phyloP scores from a whole-genome alignment of 1,140 invertebrate genomes.

The Steinernema feltiae region DNA sequence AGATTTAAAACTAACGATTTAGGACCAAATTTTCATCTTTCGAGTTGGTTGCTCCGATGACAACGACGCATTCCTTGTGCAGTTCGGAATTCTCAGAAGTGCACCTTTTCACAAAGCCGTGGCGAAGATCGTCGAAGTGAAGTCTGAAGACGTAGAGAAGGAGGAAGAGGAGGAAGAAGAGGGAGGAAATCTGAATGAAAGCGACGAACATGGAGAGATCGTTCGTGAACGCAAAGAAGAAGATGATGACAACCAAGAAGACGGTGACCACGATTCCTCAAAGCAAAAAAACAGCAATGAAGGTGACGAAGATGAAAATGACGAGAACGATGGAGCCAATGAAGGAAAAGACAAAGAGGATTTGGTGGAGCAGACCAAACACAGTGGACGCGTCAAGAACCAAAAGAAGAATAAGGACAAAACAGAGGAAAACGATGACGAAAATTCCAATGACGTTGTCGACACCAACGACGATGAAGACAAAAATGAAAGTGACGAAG shows the following conservation, averaged over 20 bases:
- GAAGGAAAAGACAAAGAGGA: not conserved
- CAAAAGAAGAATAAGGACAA: not conserved
- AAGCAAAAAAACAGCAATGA: not conserved
- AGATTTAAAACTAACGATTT: conserved; percentile 22
- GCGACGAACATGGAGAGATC: conserved; percentile 26
- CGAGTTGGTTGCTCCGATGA: conserved; percentile 24
- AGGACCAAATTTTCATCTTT: conserved; percentile 32
- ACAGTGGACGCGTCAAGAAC: not conserved
- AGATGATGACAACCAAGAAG: not conserved
- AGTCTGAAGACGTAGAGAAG: conserved; percentile 22
- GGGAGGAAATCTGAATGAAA: conserved; percentile 16
- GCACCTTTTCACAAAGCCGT: not conserved
- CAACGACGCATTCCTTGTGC: conserved; percentile 25
- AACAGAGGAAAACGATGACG: not conserved
- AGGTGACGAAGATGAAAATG: not conserved
- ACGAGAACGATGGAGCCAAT: not conserved
- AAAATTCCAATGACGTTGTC: not conserved
- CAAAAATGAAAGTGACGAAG: conserved; percentile 21
- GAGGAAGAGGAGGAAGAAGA: conserved; percentile 32
- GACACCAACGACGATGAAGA: not conserved
- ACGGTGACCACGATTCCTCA: not conserved
- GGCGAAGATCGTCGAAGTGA: not conserved
- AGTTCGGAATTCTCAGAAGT: conserved; percentile 33
- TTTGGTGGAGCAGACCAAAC: not conserved
- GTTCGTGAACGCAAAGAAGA: not conserved